Evolutionary conservation across 2,888 invertebrate genomes (phyloP), one percentile per base, ranked within the genome.

Genomic region (Notodromas monacha): DNA sequence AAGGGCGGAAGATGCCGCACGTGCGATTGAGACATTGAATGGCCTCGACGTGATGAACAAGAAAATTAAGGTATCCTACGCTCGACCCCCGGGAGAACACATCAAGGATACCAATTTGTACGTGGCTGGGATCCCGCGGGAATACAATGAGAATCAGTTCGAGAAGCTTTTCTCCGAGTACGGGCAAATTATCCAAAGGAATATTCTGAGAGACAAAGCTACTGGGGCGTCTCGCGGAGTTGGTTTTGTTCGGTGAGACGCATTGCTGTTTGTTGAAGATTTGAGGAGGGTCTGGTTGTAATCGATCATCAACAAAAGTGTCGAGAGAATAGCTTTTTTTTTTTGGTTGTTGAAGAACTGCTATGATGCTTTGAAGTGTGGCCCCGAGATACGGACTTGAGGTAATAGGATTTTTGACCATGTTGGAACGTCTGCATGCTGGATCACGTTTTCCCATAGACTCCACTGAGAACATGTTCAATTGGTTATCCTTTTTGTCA

Each of bases 71-170:
- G 81, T 81, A 34, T 81, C 84, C 30, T 76, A 70, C 51, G 77
- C 84, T 8, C 60, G 81, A 37, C 79, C 81, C 10, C 70, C 73
- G 13, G 74, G 77, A 26, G 77, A 81, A 38, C 70, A 72, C 38
- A 77, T 77, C 43, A 81, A 79, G 49, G 77, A 79, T 40, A 79
- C 81, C 13, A 86, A 86, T 51, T 58, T 86, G 33, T 86, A 84
- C 51, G 70, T 86, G 35, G 73, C 77, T 38, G 79, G 81, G 53
- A 57, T 84, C 40, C 84, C 84, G 34, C 39, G 40, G 15, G n/a
- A n/a, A n/a, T 45, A 43, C 38, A 42, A 41, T 12, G 76, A 77
- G 45, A 63, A 67, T 29, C 68, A 77, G 42, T 55, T 84, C 35
- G 68, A 74, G 42, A 63, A 66, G 34, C 60, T 77, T 47, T 84